Evolutionary conservation across 2,888 invertebrate genomes (phyloP), one percentile per base, ranked within the genome.

Genomic region (Orthosia gothica): DNA sequence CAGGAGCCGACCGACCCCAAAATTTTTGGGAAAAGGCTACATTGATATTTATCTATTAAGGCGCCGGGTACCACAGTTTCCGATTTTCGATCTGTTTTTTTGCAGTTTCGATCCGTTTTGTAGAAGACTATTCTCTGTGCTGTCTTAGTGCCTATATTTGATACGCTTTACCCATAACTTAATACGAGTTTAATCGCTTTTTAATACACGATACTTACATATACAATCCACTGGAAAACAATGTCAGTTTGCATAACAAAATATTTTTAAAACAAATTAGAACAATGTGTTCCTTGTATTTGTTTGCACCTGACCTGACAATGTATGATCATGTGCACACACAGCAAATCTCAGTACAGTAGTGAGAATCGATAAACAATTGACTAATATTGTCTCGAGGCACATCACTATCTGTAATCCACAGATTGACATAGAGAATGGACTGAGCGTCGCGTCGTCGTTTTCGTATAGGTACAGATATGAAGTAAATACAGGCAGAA

Each of bases 331-430:
- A n/a, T 26, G 26, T 26, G 18, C n/a, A 52, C 16, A 78, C 13
- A 45, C 40, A 32, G 15, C 11, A 49, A 49, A 59, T 54, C 26
- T 40, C 26, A 52, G 3, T 20, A 47, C 15, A n/a, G 20, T 23
- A 55, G 11, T 16, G 26, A 59, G 32, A 58, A 81, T 65, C 64
- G 45, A 65, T 65, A 54, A 64, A 61, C 72, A 74, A 45, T 74
- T 59, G 23, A 54, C 32, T 71, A 71, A 74, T 70, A 54, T 63
- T 9, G 20, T 16, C 18, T 16, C 11, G 47, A 15, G 15, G 15
- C n/a, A 74, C 61, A 71, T 75, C 63, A 58, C 71, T 78, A 63
- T 80, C 54, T 32, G 5, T 81, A 68, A 67, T 70, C 66, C 73
- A 77, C 72, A 66, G 72, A 59, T 32, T 32, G 0, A 32, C 58